Evolutionary conservation across 2,797 vertebrate genomes (phyloP), one percentile per base, ranked within the genome.

Genomic region (Etheostoma nigrum): DNA sequence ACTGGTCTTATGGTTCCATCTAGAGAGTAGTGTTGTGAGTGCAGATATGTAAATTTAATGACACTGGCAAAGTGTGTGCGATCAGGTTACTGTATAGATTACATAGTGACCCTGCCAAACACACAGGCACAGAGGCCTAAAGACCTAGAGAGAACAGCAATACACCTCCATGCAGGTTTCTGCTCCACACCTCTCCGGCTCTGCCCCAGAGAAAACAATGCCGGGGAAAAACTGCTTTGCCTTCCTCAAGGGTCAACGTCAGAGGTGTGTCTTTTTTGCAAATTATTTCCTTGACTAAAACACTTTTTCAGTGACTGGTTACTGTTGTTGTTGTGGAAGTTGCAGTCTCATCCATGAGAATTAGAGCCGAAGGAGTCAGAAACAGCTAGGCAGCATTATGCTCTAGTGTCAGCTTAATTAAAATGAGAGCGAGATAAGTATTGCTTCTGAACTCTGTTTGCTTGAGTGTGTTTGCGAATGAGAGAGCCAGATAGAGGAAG

Each of bases 1-100:
- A 36, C 9, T 0, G 0, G 25, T 64, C 36, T 72, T 79, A 77
- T 58, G 52, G 15, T 78, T 57, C 52, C 58, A 67, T 68, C 61
- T 48, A 53, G 14, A 71, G 70, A 65, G 76, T 45, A 67, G 33
- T 82, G 72, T 77, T 6, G 36, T 69, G 59, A 79, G 79, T 83
- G 79, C 55, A 87, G 83, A 93, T 93, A 95, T 96, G 93, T 95
- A 96, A 96, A 94, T 95, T 96, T 96, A 96, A 96, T 96, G 95
- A 95, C 90, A 78, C 93, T 90, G 93, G 93, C 90, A 90, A 93
- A 93, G 93, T 93, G 92, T 84, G 86, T 83, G 82, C 78, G 94
- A 95, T 96, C 95, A 75, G 77, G 93, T 96, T 96, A 93, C 95
- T 91, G 92, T 94, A 95, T 96, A 88, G 92, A 94, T 96, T 96